Conservation (phyloP, 2,113 vertebrate genomes). For the Callipepla squamata region DNA sequence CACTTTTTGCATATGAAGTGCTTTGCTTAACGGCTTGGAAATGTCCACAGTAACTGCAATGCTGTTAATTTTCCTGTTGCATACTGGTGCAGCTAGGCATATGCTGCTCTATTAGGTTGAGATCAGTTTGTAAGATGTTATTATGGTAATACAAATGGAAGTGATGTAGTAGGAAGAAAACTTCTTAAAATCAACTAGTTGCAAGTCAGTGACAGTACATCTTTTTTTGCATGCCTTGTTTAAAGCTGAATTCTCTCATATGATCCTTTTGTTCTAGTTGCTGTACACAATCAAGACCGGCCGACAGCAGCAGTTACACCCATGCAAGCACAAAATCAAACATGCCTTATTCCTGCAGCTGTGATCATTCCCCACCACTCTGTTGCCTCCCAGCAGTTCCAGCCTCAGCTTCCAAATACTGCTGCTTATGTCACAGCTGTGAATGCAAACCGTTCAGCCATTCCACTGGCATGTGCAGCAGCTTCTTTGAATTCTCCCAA, state of each 20-base stretch:
- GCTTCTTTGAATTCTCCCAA: conserved; percentile 84
- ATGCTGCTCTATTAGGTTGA: background rate
- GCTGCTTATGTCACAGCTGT: conserved; percentile 74
- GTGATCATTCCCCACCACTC: conserved; percentile 80
- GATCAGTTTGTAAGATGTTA: background rate
- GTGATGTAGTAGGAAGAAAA: background rate
- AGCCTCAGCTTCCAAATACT: conserved; percentile 67
- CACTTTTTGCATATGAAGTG: background rate
- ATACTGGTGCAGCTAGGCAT: background rate
- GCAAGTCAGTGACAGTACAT: background rate
- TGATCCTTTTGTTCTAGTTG: conserved; percentile 75
- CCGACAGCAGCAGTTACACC: conserved; percentile 91
- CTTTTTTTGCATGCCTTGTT: background rate
- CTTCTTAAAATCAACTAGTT: background rate
- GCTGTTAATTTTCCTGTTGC: background rate
- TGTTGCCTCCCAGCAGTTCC: conserved; percentile 65
- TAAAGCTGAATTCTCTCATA: background rate
- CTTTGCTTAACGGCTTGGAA: background rate
- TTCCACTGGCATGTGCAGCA: conserved; percentile 85
- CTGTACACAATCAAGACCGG: conserved; percentile 90
- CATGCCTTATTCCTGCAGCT: conserved; percentile 80
- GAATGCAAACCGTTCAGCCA: conserved; percentile 65
- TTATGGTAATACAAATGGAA: background rate
- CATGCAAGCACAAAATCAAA: conserved; percentile 85
- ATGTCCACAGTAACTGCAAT: background rate